A percentile compares a stretch with the other conserved stretches of the same genome.
Evolutionary conservation across 2,797 vertebrate species (phyloP).

Genomic region (Cebuella pygmaea): DNA sequence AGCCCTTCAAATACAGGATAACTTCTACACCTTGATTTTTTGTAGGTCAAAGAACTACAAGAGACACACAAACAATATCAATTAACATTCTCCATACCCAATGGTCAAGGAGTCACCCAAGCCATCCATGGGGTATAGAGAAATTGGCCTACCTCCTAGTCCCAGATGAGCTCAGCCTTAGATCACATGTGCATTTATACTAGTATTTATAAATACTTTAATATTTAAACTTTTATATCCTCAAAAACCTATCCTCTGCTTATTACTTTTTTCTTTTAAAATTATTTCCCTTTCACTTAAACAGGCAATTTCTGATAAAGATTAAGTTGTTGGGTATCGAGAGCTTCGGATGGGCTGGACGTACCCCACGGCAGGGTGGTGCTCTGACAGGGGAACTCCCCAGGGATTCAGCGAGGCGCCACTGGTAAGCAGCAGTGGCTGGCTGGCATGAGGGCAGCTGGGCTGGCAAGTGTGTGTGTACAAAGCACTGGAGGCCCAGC

Average conservation of each 20-base stretch:
- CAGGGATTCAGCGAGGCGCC: slow-evolving; percentile 45
- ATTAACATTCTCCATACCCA: not conserved
- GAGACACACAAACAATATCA: not conserved
- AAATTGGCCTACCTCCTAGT: not conserved
- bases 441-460: not conserved
- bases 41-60: not conserved
- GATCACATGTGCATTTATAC: not conserved
- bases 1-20: not conserved
- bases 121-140: not conserved
- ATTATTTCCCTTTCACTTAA: slow-evolving; percentile 46
- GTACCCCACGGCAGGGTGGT: slow-evolving; percentile 73
- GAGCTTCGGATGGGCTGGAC: slow-evolving; percentile 16
- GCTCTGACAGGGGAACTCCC: slow-evolving; percentile 70
- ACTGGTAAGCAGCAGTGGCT: slow-evolving; percentile 68
- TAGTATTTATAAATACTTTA: not conserved
- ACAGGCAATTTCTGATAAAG: not conserved
- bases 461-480: slow-evolving; percentile 19
- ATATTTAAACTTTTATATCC: not conserved
- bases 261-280: not conserved
- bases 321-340: not conserved
- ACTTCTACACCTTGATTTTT: not conserved
- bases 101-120: not conserved
- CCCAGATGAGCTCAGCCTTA: not conserved
- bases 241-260: not conserved
- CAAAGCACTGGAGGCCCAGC: slow-evolving; percentile 36